Base-by-base conservation (phyloP, 2,888 invertebrate genomes). In the Ornithoptera alexandrae region DNA sequence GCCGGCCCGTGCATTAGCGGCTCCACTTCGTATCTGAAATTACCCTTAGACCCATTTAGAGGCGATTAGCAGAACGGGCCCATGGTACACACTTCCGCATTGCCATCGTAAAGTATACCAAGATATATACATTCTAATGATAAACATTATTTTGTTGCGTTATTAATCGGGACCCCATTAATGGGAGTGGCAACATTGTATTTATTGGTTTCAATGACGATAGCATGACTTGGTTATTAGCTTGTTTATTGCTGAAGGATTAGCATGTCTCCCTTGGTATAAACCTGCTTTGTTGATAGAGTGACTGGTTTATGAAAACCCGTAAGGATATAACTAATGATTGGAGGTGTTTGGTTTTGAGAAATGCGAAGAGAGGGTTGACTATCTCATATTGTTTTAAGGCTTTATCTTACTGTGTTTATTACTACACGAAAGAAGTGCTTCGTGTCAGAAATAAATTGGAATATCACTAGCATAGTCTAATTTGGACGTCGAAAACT, bases 1-100 rank as follows among this genome's bases (percentile, higher is more conserved):
- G 62, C 39, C 67, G 67, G 57, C 20, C 58, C 24, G 42, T 69
- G 62, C 69, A 69, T 69, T 69, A 65, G 56, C 65, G 57, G 57
- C 46, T 62, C 62, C 36, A 62, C 65, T 24, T 46, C 58, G 62
- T 66, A 70, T 70, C 69, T 70, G 69, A 66, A 69, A 70, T 70
- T 70, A 70, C 62, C 57, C 65, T 46, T 42, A 59, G 62, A 57
- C 30, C 66, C 69, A 66, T 70, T 70, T 70, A 66, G 50, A 39
- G 58, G 59, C 62, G 62, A 67, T 70, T 70, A 67, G 66, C 58
- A 46, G 42, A 59, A 59, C 67, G 39, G 12, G 58, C 36, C 59
- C 50, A 22, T 50, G 59, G 58, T 57, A 12, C 42, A 53, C 42
- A 62, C 59, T 58, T 66, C 62, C 70, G 58, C 57, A 62, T 65